A percentile compares a stretch with the other conserved stretches of the same genome.
Evolutionary conservation across 64 coral and sea anemone genomes (phyloP).

Genomic region (Montipora cactus): DNA sequence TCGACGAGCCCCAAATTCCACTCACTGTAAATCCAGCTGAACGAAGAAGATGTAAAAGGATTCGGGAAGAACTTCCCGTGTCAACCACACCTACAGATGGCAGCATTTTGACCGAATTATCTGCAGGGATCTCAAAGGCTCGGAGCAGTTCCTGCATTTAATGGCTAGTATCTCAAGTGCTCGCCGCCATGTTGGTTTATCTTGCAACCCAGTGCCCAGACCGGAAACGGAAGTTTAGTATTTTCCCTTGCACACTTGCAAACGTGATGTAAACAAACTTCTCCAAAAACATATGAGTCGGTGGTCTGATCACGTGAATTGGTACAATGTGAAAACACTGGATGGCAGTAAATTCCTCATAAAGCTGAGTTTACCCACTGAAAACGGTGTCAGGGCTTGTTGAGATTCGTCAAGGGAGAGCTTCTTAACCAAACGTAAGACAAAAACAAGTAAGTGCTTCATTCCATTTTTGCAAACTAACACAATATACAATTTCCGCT

Average conservation of each 20-base stretch:
- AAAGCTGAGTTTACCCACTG: too few species aligned
- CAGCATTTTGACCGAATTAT: constrained; percentile 49
- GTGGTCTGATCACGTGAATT: not conserved
- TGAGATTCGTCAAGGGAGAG: not conserved
- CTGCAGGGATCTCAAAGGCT: too few species aligned
- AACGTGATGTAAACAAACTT: too few species aligned
- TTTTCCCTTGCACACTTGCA: too few species aligned
- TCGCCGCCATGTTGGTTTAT: not conserved
- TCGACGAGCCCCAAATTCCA: constrained; percentile 87
- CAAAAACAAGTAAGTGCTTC: not conserved
- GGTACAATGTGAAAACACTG: not conserved
- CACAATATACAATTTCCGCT: not conserved
- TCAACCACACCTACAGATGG: constrained; percentile 94
- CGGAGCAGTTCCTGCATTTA: too few species aligned
- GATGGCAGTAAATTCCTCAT: not conserved
- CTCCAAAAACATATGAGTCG: not conserved
- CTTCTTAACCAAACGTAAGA: not conserved
- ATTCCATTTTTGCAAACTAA: too few species aligned
- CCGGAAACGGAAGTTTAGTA: too few species aligned
- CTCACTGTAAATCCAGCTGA: constrained; percentile 87
- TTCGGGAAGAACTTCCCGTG: constrained; percentile 80
- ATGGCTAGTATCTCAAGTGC: too few species aligned
- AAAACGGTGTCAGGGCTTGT: not conserved
- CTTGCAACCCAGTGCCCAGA: too few species aligned
- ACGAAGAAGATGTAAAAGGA: constrained; percentile 77